A percentile compares a stretch with the other conserved stretches of the same genome.
phyloP scores from a whole-genome alignment of 2,797 vertebrate genomes.

The Hippocampus kuda region DNA sequence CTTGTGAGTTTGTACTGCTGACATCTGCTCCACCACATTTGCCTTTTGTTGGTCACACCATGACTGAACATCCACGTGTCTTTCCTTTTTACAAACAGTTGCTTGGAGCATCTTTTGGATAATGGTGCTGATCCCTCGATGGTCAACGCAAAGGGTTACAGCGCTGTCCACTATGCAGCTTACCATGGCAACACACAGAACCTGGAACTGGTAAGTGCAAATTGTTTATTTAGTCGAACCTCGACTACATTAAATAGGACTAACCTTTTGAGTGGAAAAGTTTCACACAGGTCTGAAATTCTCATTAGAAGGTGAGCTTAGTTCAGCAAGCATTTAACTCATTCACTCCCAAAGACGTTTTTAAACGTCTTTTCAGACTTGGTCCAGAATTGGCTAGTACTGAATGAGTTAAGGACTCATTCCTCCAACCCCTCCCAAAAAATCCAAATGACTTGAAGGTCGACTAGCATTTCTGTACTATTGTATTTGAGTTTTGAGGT shows the following conservation, averaged over 20 bases:
- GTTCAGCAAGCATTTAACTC: too few species aligned
- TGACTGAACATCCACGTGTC: background rate
- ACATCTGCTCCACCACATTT: background rate
- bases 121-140: slow-evolving; percentile 90
- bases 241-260: background rate
- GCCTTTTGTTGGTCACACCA: too few species aligned
- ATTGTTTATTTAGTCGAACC: background rate
- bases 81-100: slow-evolving; percentile 57
- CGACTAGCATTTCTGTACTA: background rate
- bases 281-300: background rate
- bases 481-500: background rate
- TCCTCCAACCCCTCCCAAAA: background rate
- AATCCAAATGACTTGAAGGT: background rate
- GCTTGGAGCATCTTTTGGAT: slow-evolving; percentile 93
- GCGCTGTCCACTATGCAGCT: slow-evolving; percentile 96
- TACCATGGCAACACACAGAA: slow-evolving; percentile 93
- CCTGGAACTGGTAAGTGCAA: slow-evolving; percentile 81
- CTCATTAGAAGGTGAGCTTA: too few species aligned
- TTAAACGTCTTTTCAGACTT: too few species aligned
- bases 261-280: background rate
- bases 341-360: too few species aligned
- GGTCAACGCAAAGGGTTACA: slow-evolving; percentile 92
- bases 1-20: slow-evolving; percentile 74
- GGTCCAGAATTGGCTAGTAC: too few species aligned
- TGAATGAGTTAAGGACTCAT: too few species aligned